Base-by-base conservation (phyloP, 2,113 vertebrate species). In the Mustela lutreola region DNA sequence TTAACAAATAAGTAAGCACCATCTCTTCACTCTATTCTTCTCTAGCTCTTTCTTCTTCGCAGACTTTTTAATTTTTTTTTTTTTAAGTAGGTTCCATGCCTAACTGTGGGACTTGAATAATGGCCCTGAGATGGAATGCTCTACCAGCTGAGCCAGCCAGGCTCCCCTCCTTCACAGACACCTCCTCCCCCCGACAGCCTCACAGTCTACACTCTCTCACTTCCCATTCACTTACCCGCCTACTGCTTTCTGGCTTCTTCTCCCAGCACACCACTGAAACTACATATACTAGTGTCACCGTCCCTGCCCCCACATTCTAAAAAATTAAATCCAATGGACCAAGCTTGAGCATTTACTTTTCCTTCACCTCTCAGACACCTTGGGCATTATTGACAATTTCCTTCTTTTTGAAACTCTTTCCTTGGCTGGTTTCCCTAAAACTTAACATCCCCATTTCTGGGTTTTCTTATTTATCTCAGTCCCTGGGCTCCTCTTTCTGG, bases 221-320 rank as follows among this genome's bases (percentile, higher is more conserved):
- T 96, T 87, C 28, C 58, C 58, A 58, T 9, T 58, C 36, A 15
- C 15, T 42, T 3, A 2, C 2, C 76, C 2, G 0, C 48, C 33
- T n/a, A 10, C 62, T 1, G 0, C 67, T 45, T 31, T 63, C 67
- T 63, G 71, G 8, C 1, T 31, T 11, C 28, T 81, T 53, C 45
- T 76, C 36, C 22, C 36, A 50, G 24, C 5, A 50, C 2, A 18
- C 10, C 14, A n/a, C 42, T 11, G 78, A 62, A 58, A 78, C 5
- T 7, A 3, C 81, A 42, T 33, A 16, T 1, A 19, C 8, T 2
- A 6, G 2, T 19, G 21, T 48, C 60, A 15, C 62, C 7, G 0
- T 7, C 21, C 31, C 6, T 14, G 0, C 2, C 4, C 24, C 24
- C 24, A 2, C 21, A 15, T 83, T 48, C 60, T 87, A n/a, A 79